Percentiles rank a stretch among this genome's conserved stretches.
Evolutionary conservation across 2,888 invertebrate genomes (phyloP).

Genomic region (Bombylius discolor): DNA sequence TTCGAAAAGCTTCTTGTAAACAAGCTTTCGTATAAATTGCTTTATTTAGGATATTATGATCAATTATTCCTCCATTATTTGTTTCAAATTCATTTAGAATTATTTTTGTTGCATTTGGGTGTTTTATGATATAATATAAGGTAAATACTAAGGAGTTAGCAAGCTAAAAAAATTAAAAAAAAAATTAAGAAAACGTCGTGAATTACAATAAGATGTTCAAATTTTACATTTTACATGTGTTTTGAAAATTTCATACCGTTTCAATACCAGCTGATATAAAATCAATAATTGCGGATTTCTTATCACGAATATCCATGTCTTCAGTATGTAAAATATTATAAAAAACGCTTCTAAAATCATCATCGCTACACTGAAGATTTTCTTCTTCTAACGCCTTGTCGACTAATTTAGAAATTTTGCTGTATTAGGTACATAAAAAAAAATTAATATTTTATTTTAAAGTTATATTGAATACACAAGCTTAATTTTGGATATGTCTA

Average conservation of each 20-base stretch:
- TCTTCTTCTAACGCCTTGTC: constrained; percentile 51
- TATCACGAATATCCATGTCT: constrained; percentile 62
- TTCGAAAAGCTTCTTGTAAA: constrained; percentile 55
- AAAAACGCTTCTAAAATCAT: constrained; percentile 59
- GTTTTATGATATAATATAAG: constrained; percentile 56
- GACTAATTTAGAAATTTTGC: constrained; percentile 66
- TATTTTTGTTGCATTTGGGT: constrained; percentile 50
- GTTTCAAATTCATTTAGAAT: constrained; percentile 51
- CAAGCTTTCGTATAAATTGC: constrained; percentile 70
- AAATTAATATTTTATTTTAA: too few species aligned
- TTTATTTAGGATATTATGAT: constrained; percentile 45
- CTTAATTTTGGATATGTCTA: neutral
- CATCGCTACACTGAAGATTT: constrained; percentile 31
- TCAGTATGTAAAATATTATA: constrained; percentile 59
- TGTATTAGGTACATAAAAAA: constrained; percentile 27
- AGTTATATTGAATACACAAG: neutral
- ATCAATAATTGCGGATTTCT: constrained; percentile 73
- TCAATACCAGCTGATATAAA: constrained; percentile 80
- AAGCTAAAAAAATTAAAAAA: constrained; percentile 40
- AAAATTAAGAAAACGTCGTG: neutral
- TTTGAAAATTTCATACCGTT: constrained; percentile 42
- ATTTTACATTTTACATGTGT: too few species aligned
- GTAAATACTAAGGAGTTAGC: constrained; percentile 71
- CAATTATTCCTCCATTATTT: constrained; percentile 41
- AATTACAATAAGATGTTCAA: too few species aligned